Percentiles rank a stretch among this genome's conserved stretches.
Conservation (phyloP, 2,888 invertebrate species). For the Aspidapion aeneum region DNA sequence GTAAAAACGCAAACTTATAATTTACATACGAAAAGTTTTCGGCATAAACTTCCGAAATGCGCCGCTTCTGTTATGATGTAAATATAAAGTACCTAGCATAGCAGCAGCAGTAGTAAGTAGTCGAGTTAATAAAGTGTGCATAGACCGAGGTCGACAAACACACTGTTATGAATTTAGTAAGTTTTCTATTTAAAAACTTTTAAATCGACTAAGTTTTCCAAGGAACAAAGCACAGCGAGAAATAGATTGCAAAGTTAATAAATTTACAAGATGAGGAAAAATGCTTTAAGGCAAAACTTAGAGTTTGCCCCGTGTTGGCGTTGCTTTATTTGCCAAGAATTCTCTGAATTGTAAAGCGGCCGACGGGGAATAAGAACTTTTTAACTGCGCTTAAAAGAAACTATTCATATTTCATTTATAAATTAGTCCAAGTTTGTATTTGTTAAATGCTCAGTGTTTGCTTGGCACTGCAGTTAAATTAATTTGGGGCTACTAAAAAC, state of each 20-base stretch:
- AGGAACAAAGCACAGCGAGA: constrained; percentile 10
- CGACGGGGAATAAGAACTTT: background rate
- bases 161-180: constrained; percentile 19
- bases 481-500: too few species aligned
- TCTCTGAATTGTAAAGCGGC: background rate
- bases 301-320: background rate
- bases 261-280: constrained; percentile 19
- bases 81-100: background rate
- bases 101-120: background rate
- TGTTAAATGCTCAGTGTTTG: too few species aligned
- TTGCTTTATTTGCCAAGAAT: background rate
- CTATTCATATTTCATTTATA: too few species aligned
- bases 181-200: constrained; percentile 18
- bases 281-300: background rate
- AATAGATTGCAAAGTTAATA: constrained; percentile 13
- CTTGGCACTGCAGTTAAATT: too few species aligned
- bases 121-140: constrained; percentile 13
- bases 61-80: background rate
- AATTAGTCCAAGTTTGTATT: too few species aligned
- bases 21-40: background rate
- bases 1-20: background rate
- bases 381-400: background rate
- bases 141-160: constrained; percentile 16
- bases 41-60: too few species aligned
- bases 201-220: constrained; percentile 19